Conservation (phyloP, 2,797 vertebrate species). For the Girardinus metallicus region DNA sequence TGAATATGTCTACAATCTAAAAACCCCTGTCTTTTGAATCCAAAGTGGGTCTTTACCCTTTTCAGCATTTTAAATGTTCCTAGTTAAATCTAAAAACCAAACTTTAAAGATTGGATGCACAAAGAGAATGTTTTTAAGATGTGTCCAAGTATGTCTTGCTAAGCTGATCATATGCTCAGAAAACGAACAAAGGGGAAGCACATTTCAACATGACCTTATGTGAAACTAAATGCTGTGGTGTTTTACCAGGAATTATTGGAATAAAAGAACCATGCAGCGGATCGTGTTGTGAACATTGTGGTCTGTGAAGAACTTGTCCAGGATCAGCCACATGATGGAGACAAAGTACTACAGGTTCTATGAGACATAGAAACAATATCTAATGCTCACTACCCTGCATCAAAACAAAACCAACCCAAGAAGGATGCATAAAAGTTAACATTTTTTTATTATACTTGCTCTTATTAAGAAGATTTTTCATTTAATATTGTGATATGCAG, state of each 20-base stretch:
- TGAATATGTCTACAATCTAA: neutral
- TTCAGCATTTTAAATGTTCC: neutral
- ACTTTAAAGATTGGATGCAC: neutral
- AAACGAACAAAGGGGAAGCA: neutral
- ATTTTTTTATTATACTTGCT: neutral
- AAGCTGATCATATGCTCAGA: neutral
- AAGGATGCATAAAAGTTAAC: neutral
- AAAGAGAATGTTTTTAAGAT: neutral
- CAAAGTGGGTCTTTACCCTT: neutral
- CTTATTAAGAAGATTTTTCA: neutral
- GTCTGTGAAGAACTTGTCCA: neutral
- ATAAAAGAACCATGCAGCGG: neutral
- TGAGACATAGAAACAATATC: too few species aligned
- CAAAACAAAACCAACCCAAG: neutral
- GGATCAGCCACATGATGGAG: constrained; percentile 56
- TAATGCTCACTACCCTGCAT: neutral
- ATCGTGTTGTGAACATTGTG: neutral
- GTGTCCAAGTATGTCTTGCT: neutral
- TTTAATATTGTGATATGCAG: neutral
- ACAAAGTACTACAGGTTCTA: constrained; percentile 30
- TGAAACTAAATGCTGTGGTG: neutral
- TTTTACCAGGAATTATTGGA: neutral
- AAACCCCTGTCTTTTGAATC: neutral
- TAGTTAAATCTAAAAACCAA: neutral
- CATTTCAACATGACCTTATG: neutral